Evolutionary conservation across 2,888 invertebrate genomes (phyloP).

Genomic region (Nemapogon koenigi): DNA sequence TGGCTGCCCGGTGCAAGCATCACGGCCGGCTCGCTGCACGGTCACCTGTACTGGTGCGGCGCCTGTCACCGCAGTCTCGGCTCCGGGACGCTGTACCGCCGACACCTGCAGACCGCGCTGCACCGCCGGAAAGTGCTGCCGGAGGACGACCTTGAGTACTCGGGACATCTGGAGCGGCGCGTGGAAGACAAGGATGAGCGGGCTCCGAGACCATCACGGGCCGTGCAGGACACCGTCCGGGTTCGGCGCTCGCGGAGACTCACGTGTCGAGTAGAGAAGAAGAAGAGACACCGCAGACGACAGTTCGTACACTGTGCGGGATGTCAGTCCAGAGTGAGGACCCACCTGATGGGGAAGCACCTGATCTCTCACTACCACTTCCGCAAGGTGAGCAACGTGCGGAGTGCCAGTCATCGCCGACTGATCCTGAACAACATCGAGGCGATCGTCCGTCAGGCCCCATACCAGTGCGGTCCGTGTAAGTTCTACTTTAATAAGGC

Average conservation of each 20-base stretch:
- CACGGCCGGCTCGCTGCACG: slow-evolving; percentile 58
- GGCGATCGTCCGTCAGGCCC: slow-evolving; percentile 79
- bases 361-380: slow-evolving; percentile 87
- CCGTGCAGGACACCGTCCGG: slow-evolving; percentile 35
- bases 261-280: slow-evolving; percentile 27
- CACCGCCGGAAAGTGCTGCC: slow-evolving; percentile 72
- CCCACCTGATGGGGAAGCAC: slow-evolving; percentile 80
- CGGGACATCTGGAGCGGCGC: slow-evolving; percentile 46
- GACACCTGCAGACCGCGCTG: slow-evolving; percentile 76
- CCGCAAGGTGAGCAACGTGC: slow-evolving; percentile 69
- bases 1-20: slow-evolving; percentile 76
- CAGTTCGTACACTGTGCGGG: slow-evolving; percentile 72
- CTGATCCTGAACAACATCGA: slow-evolving; percentile 80
- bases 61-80: slow-evolving; percentile 80
- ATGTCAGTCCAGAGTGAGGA: slow-evolving; percentile 73
- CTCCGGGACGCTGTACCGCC: slow-evolving; percentile 75
- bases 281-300: slow-evolving; percentile 62
- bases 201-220: slow-evolving; percentile 36
- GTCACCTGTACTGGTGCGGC: slow-evolving; percentile 86
- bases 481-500: slow-evolving; percentile 84
- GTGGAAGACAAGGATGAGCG: slow-evolving; percentile 32
- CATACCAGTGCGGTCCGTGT: slow-evolving; percentile 86
- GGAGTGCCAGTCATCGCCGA: slow-evolving; percentile 61
- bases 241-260: slow-evolving; percentile 28
- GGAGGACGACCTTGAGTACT: slow-evolving; percentile 73